Percentiles rank a stretch among this genome's conserved stretches.
phyloP scores from a whole-genome alignment of 2,888 invertebrate species.

The Hermodice carunculata region DNA sequence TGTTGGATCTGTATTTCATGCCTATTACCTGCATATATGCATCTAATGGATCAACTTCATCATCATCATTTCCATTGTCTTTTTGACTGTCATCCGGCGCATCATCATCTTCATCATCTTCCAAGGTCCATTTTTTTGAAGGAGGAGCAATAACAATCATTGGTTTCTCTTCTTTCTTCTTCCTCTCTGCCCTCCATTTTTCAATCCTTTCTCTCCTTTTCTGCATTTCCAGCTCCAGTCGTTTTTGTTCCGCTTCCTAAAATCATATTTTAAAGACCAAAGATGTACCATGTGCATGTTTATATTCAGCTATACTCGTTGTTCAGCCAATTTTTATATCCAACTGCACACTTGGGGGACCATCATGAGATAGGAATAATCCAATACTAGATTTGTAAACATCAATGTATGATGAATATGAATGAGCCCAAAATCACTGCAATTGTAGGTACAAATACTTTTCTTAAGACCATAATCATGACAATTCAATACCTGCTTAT shows the following conservation, averaged over 20 bases:
- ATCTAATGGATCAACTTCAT: constrained; percentile 86
- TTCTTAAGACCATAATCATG: too few relatives aligned
- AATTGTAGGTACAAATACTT: too few relatives aligned
- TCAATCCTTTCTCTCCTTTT: constrained; percentile 95
- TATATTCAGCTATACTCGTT: too few relatives aligned
- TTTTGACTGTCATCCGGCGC: constrained; percentile 71
- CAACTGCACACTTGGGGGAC: too few relatives aligned
- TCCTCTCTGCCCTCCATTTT: constrained; percentile 94
- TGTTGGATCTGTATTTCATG: background rate
- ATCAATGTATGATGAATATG: too few relatives aligned
- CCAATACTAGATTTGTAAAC: too few relatives aligned
- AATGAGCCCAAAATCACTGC: too few relatives aligned
- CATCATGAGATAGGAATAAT: too few relatives aligned
- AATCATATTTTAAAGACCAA: too few relatives aligned
- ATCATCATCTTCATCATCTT: constrained; percentile 93
- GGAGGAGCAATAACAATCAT: constrained; percentile 57
- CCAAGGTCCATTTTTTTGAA: constrained; percentile 91
- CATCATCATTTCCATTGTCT: constrained; percentile 50
- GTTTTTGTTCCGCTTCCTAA: constrained; percentile 67
- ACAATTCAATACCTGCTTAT: too few relatives aligned
- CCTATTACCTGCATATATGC: constrained; percentile 89
- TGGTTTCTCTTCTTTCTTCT: constrained; percentile 86
- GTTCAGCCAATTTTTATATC: too few relatives aligned
- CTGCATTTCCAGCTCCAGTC: constrained; percentile 93
- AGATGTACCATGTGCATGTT: too few relatives aligned